Conservation (phyloP, 2,113 vertebrate species). For the Mystacornis crossleyi region DNA sequence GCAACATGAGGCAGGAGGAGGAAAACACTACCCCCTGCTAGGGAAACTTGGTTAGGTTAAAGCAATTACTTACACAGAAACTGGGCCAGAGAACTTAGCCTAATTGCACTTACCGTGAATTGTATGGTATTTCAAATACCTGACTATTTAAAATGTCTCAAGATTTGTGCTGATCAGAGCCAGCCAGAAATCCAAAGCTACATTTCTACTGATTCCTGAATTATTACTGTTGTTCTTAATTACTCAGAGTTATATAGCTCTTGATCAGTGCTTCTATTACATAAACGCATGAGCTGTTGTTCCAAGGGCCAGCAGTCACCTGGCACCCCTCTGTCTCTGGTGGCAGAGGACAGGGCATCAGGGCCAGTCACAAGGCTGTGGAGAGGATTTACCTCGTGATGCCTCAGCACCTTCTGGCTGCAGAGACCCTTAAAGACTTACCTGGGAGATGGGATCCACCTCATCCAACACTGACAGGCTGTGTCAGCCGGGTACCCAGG, state of each 20-base stretch:
- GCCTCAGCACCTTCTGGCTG: neutral
- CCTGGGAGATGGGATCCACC: neutral
- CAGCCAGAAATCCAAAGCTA: neutral
- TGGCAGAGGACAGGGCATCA: neutral
- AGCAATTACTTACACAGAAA: neutral
- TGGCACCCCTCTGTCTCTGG: neutral
- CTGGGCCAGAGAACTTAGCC: neutral
- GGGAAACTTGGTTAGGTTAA: neutral
- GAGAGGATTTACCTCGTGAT: neutral
- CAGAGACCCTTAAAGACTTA: neutral
- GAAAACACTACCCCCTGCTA: neutral
- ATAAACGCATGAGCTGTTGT: neutral
- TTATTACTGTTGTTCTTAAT: neutral
- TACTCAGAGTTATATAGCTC: neutral
- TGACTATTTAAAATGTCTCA: neutral
- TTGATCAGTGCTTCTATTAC: neutral
- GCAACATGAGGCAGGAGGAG: accelerated
- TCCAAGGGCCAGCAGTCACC: neutral
- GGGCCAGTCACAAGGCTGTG: neutral
- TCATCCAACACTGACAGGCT: neutral
- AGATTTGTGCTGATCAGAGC: neutral
- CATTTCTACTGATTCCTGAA: neutral
- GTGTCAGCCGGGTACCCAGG: neutral
- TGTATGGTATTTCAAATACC: neutral
- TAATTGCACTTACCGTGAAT: neutral